phyloP scores from a whole-genome alignment of 2,888 invertebrate genomes.

The Conchocele bisecta region DNA sequence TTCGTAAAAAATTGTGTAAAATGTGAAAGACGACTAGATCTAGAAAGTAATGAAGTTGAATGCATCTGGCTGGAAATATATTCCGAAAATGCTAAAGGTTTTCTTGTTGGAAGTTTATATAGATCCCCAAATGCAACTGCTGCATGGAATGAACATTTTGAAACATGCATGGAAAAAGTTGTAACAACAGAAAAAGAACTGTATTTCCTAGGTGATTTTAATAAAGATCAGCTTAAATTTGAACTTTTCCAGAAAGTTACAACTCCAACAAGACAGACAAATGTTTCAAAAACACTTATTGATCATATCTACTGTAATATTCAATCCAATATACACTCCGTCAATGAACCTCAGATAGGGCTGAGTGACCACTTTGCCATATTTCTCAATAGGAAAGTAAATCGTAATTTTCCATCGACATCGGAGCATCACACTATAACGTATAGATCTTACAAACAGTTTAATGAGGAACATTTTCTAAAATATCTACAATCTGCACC shows the following conservation, averaged over 20 bases:
- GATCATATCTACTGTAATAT: conserved; percentile 4
- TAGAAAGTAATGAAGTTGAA: conserved; percentile 7
- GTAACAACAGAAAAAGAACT: neutral
- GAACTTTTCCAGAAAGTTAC: neutral
- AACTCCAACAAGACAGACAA: neutral
- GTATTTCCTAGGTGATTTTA: neutral
- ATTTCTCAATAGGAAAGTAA: neutral
- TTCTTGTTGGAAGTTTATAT: neutral
- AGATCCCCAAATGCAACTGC: conserved; percentile 5
- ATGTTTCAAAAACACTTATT: conserved; percentile 1
- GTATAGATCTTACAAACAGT: conserved; percentile 5
- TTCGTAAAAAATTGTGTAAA: neutral
- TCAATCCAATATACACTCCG: neutral
- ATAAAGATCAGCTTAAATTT: neutral
- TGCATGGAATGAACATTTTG: conserved; percentile 4
- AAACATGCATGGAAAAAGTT: neutral
- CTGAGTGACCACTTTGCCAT: conserved; percentile 3
- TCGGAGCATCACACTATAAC: conserved; percentile 1
- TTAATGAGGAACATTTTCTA: conserved; percentile 1
- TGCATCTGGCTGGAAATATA: neutral
- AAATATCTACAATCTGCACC: neutral
- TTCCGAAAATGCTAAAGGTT: neutral
- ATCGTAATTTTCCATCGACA: neutral
- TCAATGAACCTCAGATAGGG: neutral
- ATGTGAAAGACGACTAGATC: neutral